Base-by-base conservation (phyloP, 2,113 vertebrate species). In the Castor canadensis region DNA sequence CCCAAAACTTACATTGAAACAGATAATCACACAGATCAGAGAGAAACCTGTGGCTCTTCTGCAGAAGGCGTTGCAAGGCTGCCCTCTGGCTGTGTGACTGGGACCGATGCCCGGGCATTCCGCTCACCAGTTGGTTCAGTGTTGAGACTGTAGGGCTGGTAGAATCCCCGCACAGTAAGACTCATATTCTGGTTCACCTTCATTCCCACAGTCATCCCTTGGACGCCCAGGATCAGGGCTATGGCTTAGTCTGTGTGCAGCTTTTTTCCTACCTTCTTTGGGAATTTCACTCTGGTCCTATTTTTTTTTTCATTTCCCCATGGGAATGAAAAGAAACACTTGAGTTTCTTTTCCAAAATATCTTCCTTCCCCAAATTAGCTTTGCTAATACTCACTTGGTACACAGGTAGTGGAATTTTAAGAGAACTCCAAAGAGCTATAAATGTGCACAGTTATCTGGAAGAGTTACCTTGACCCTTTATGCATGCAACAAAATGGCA, bases 191-290 rank as follows among this genome's bases (percentile, higher is more conserved):
- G 0, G 52, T 54, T 54, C 52, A 54, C 58, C 1, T 38, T 38
- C 40, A 6, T 11, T 19, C 40, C 1, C 3, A 35, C 35, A 32
- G 10, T 19, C 54, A 4, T 3, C 20, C 26, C 20, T 10, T 1
- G 7, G 45, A 32, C 40, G 60, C 6, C 17, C 11, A 10, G n/a
- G 7, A 28, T 5, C 43, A 24, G 40, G 30, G 28, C 3, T 56
- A 9, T 5, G 2, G 20, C 16, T 40, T 38, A 32, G 12, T 0
- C 0, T 12, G 10, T 0, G 20, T 16, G 52, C 8, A 6, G 0
- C 35, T 4, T 16, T n/a, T 9, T 1, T 2, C 47, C 22, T 1
- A 0, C 3, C 12, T 19, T 12, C 45, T 32, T 35, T 38, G 67
- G 43, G 52, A 24, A 35, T 26, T 49, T 24, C 35, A 35, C 1